These are phyloP conservation scores for Tolypeutes matacus DNA, from an alignment of 2,797 vertebrate species.

Conservation along the genomic window DNA sequence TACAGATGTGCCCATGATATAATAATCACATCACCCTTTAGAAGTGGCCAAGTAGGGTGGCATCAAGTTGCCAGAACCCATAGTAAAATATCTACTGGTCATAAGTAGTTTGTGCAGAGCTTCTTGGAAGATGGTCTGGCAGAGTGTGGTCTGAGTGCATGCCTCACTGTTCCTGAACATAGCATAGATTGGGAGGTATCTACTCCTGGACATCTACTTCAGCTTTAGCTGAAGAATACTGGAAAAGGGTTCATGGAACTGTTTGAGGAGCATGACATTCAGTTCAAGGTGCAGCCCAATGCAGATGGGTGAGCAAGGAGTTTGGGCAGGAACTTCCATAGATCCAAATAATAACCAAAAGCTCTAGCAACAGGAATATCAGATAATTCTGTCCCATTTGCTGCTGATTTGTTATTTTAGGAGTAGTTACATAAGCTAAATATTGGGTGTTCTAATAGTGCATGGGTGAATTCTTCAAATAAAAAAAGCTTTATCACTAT, in stretches of 20 bases:
- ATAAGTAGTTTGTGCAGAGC: background rate
- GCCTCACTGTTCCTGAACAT: background rate
- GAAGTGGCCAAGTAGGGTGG: background rate
- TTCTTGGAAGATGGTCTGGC: background rate
- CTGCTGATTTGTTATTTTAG: background rate
- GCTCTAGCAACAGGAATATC: background rate
- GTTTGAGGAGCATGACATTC: background rate
- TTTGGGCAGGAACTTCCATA: background rate
- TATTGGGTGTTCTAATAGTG: background rate
- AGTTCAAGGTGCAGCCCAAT: background rate
- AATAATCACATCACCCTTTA: background rate
- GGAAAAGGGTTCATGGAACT: background rate
- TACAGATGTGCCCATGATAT: background rate
- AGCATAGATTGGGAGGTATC: background rate
- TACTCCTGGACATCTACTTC: background rate
- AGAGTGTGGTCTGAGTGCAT: background rate
- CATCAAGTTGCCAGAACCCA: background rate
- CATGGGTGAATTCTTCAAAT: background rate
- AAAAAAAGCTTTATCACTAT: constrained; percentile 2
- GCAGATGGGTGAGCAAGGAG: background rate
- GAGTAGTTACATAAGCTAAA: background rate
- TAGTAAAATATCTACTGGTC: background rate
- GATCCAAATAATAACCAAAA: background rate
- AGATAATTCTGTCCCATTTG: background rate
- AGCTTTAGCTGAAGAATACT: background rate